Evolutionary conservation across 2,888 invertebrate species (phyloP).

Genomic region (Drosophila atripex): DNA sequence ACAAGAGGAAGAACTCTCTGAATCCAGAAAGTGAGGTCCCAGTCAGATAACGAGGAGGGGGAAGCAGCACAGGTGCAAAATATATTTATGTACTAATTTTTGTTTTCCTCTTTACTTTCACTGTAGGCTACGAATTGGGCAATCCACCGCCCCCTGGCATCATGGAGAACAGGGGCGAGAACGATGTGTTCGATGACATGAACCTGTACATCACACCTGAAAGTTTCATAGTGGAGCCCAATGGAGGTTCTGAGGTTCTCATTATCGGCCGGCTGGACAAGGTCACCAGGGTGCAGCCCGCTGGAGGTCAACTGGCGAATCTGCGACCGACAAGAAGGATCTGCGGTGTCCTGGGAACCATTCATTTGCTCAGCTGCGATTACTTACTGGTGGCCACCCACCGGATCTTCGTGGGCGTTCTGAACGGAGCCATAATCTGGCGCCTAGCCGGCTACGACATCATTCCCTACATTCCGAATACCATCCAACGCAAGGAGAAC

Average conservation of each 20-base stretch:
- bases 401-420: conserved; percentile 90
- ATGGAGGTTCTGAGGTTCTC: conserved; percentile 89
- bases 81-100: conserved; percentile 17
- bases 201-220: conserved; percentile 94
- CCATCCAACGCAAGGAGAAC: conserved; percentile 93
- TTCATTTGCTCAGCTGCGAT: conserved; percentile 92
- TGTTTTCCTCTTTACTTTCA: background rate
- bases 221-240: conserved; percentile 94
- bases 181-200: conserved; percentile 88
- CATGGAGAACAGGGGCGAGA: conserved; percentile 54
- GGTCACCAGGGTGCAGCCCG: conserved; percentile 88
- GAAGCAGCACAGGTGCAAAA: conserved; percentile 31
- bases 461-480: conserved; percentile 91
- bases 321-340: conserved; percentile 88
- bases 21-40: conserved; percentile 16
- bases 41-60: background rate
- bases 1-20: conserved; percentile 6
- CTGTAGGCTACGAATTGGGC: conserved; percentile 26
- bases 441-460: conserved; percentile 91
- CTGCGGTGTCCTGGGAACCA: conserved; percentile 94
- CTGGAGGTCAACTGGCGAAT: conserved; percentile 87
- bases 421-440: conserved; percentile 92
- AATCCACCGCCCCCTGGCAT: conserved; percentile 21
- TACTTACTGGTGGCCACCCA: conserved; percentile 95
- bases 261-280: conserved; percentile 93